phyloP scores from a whole-genome alignment of 37 sponge, comb jelly and placozoan species.

The Chondrosia reniformis region DNA sequence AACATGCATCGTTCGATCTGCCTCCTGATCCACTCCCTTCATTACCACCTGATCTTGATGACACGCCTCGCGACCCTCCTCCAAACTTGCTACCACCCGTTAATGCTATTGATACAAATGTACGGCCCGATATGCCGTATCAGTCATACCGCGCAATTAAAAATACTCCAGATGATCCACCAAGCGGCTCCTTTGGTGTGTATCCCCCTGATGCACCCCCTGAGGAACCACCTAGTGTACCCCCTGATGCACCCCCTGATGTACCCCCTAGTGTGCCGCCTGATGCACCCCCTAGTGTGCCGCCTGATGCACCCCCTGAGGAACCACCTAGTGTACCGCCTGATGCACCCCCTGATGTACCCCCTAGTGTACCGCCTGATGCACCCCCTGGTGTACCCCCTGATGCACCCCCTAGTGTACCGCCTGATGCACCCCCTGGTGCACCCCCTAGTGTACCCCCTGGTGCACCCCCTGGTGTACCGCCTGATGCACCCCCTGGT shows the following conservation, averaged over 20 bases:
- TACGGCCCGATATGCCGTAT: background rate
- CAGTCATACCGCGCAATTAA: background rate
- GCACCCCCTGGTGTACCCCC: too few relatives aligned
- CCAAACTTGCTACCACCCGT: conserved; percentile 13
- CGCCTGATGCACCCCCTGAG: background rate
- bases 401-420: too few relatives aligned
- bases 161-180: background rate
- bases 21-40: background rate
- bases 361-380: background rate
- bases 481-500: too few relatives aligned
- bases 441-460: too few relatives aligned
- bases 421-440: too few relatives aligned
- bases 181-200: background rate
- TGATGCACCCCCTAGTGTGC: background rate
- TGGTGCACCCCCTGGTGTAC: too few relatives aligned
- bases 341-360: background rate
- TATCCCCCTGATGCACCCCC: background rate
- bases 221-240: background rate
- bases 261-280: background rate
- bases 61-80: conserved; percentile 8
- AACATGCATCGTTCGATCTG: background rate
- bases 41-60: background rate
- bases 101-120: background rate
- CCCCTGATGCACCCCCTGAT: background rate
- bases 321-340: background rate